Base-by-base conservation (phyloP, 2,113 vertebrate species). In the Cyprinus carpio region DNA sequence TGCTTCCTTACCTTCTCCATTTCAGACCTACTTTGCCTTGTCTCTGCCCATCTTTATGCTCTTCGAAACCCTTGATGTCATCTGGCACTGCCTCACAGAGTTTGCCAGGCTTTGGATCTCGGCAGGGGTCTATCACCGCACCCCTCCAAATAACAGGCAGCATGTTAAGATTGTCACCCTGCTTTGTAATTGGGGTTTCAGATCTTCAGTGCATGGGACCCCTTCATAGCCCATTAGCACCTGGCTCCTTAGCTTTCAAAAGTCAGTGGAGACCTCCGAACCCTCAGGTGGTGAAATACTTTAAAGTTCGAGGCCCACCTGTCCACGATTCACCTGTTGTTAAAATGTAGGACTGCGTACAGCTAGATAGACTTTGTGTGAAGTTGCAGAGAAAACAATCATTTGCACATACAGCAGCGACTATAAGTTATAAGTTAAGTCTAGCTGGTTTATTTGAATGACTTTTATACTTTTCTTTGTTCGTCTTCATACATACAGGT, bases 401-500 rank as follows among this genome's bases (percentile, higher is more conserved):
- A 31, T 18, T 67, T 31, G 13, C 1, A 3, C 7, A 40, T 11
- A 71, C 3, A 72, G 4, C 2, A 40, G 18, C 29, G 4, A 0
- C 4, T 51, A 64, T 64, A 64, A 40, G 8, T n/a, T 51, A 64
- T 64, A 64, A 40, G 8, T n/a, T 6, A 37, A 6, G 4, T 10
- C 10, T 75, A 74, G 6, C 2, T 16, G 3, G 15, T 15, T 31
- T 62, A 13, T 12, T 34, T 88, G 27, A 40, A 51, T 85, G n/a
- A 49, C 23, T 6, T 43, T 46, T 40, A 43, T 43, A 10, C 40
- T 43, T 43, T 56, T 31, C 1, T 51, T 23, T 51, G n/a, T 46
- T 74, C n/a, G 23, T 81, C 27, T 84, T 37, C 75, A 43, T 71
- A 12, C 37, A 16, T 82, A 12, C 88, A 98, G 97, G 97, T 96